A percentile compares a stretch with the other conserved stretches of the same genome.
These are phyloP conservation scores for Silvanus unidentatus DNA, from an alignment of 2,888 invertebrate species.

Conservation along the genomic window DNA sequence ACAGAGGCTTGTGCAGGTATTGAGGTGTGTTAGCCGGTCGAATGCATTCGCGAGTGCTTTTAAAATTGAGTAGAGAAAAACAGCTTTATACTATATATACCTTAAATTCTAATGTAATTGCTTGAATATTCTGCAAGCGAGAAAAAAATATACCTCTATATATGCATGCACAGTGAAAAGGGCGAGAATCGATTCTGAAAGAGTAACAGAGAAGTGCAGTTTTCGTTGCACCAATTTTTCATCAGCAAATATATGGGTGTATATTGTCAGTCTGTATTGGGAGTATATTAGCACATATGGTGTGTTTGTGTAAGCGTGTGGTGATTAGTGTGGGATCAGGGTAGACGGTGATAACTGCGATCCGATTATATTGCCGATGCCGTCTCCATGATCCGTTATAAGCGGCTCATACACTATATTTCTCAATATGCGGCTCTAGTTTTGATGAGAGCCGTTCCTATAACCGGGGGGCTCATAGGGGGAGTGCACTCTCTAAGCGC, in stretches of 20 bases:
- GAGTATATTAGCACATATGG: slow-evolving; percentile 10
- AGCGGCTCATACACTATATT: slow-evolving; percentile 3
- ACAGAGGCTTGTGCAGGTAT: slow-evolving; percentile 43
- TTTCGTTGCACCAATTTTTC: too few species aligned
- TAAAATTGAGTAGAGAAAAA: slow-evolving; percentile 38
- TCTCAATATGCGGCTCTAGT: slow-evolving; percentile 2
- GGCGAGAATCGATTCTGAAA: too few species aligned
- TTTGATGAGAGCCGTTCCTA: too few species aligned
- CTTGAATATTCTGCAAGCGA: slow-evolving; percentile 27
- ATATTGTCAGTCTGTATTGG: neutral
- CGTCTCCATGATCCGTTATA: slow-evolving; percentile 6
- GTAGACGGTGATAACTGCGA: slow-evolving; percentile 25
- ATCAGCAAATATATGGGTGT: neutral
- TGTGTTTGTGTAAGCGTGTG: slow-evolving; percentile 16
- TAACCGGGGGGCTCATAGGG: too few species aligned
- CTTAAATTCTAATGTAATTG: slow-evolving; percentile 40
- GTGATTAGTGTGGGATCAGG: slow-evolving; percentile 23
- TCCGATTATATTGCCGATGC: slow-evolving; percentile 20
- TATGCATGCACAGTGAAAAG: too few species aligned
- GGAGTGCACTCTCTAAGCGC: too few species aligned
- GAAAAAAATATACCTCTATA: too few species aligned
- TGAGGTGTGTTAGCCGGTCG: slow-evolving; percentile 41
- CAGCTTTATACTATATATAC: slow-evolving; percentile 32
- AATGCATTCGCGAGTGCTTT: slow-evolving; percentile 40
- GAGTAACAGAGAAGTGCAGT: neutral